These are phyloP conservation scores for Cerceris rybyensis DNA, from an alignment of 2,888 invertebrate species.

Conservation along the genomic window DNA sequence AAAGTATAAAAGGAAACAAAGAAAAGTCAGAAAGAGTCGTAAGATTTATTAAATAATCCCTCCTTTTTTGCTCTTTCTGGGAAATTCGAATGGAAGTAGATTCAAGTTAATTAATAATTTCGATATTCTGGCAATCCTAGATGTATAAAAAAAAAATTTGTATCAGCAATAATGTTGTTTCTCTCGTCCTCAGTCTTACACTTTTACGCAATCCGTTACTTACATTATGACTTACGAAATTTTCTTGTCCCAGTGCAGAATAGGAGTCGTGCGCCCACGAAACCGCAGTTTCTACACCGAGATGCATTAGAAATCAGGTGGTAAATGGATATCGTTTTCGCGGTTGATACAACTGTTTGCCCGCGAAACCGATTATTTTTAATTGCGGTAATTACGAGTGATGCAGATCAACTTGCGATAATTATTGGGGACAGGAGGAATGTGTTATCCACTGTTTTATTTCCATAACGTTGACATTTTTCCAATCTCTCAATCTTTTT, in stretches of 20 bases:
- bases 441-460: too few relatives aligned
- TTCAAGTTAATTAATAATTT: too few relatives aligned
- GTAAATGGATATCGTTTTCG: conserved; percentile 42
- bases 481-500: too few relatives aligned
- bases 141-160: conserved; percentile 59
- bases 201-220: conserved; percentile 34
- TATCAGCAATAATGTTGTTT: conserved; percentile 53
- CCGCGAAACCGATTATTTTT: conserved; percentile 15
- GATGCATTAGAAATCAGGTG: conserved; percentile 39
- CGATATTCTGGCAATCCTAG: too few relatives aligned
- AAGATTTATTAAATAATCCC: too few relatives aligned
- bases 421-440: background rate
- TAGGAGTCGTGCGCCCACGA: conserved; percentile 4
- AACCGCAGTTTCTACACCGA: conserved; percentile 22
- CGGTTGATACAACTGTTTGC: conserved; percentile 5
- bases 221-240: conserved; percentile 50
- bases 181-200: conserved; percentile 4
- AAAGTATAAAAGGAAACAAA: too few relatives aligned
- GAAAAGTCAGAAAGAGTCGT: too few relatives aligned
- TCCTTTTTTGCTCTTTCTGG: too few relatives aligned
- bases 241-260: conserved; percentile 20
- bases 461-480: too few relatives aligned
- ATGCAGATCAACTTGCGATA: background rate
- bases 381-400: conserved; percentile 6
- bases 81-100: too few relatives aligned